Base-by-base conservation (phyloP, 2,888 invertebrate species). In the Chromoteleia sp. region DNA sequence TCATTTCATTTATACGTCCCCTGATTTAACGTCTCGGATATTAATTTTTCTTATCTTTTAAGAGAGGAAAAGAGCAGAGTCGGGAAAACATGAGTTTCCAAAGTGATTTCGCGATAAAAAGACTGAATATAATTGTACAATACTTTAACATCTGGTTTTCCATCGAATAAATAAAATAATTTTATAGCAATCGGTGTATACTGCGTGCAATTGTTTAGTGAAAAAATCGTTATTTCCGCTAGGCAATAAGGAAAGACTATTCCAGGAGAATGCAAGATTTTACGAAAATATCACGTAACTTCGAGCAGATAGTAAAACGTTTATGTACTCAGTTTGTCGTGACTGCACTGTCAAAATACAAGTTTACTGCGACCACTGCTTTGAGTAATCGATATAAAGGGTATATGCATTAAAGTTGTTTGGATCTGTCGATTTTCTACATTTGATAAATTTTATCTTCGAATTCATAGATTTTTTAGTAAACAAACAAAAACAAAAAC, bases 341-440 rank as follows among this genome's bases (percentile, higher is more conserved):
- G 86, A 92, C 93, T 83, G 87, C 93, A 70, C 87, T 94, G 81
- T 93, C 93, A 61, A 93, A 93, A 86, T 89, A 94, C 82, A 88
- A 94, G 77, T 93, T 93, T 78, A 92, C 93, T 25, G 93, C 93
- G 15, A 93, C 93, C 92, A 93, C 75, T 65, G 89, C 94, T 82
- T 87, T 93, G 77, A 93, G 93, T 6, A 92, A 93, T 88, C 92
- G 91, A 79, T 90, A 88, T 56, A 93, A 93, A 8, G 76, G 83
- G 59, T 54, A 48, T 33, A 7, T n/a, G 48, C 25, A 45, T 43
- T 48, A 56, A 30, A 54, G 17, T 65, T 65, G 54, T 19, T 52
- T 41, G 33, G 19, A 2, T 14, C 14, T 12, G n/a, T 21, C 39
- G n/a, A 48, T 21, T 29, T 52, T 43, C 17, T 21, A 17, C 17